phyloP scores from a whole-genome alignment of 1,140 invertebrate genomes.

The Megalonaias nervosa region DNA sequence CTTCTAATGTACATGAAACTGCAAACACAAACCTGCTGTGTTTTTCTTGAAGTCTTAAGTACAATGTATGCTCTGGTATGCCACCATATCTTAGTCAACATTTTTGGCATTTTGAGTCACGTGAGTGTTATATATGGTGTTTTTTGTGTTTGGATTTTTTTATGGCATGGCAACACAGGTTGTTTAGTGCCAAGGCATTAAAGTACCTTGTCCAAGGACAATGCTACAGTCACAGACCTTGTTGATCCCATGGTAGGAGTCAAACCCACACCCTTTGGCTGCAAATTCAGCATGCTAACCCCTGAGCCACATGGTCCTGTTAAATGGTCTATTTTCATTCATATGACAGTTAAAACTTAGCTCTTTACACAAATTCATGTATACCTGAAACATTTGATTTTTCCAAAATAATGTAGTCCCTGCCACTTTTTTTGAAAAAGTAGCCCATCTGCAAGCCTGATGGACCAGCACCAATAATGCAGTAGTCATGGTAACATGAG shows the following conservation, averaged over 20 bases:
- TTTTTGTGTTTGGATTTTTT: too few relatives aligned
- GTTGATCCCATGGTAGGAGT: too few relatives aligned
- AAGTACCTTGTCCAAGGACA: too few relatives aligned
- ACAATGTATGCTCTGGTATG: too few relatives aligned
- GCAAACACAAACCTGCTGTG: too few relatives aligned
- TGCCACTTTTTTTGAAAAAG: slow-evolving; percentile 62
- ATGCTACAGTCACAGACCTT: background rate
- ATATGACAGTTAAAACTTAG: background rate
- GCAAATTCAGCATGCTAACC: too few relatives aligned
- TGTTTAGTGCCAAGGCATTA: background rate
- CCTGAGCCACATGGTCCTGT: background rate
- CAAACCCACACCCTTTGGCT: too few relatives aligned
- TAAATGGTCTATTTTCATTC: background rate
- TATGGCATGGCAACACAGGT: background rate
- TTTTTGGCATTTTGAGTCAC: too few relatives aligned
- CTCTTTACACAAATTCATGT: background rate
- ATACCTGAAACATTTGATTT: slow-evolving; percentile 70
- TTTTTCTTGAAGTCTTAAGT: too few relatives aligned
- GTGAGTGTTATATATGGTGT: too few relatives aligned
- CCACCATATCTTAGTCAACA: too few relatives aligned
- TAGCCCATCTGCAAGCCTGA: slow-evolving; percentile 72
- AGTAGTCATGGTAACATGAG: slow-evolving; percentile 67
- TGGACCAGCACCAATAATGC: slow-evolving; percentile 72
- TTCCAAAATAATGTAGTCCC: slow-evolving; percentile 73
- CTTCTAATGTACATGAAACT: too few relatives aligned